phyloP scores from a whole-genome alignment of 2,888 invertebrate species.

The Orthonychiurus folsomi region DNA sequence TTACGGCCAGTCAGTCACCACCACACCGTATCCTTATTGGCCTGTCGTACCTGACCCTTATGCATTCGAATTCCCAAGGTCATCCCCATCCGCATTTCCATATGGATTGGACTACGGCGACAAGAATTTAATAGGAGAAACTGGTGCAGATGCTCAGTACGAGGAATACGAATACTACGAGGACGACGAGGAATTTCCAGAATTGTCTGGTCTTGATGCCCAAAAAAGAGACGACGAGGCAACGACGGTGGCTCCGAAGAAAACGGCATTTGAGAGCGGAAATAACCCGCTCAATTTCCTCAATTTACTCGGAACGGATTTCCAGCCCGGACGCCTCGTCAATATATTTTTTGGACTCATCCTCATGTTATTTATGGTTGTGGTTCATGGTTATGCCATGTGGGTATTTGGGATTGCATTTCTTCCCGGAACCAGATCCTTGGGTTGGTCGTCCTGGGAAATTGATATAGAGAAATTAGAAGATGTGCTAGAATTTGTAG shows the following conservation, averaged over 20 bases:
- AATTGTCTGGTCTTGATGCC: no score
- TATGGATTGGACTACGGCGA: no score
- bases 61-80: not conserved
- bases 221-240: slow-evolving; percentile 2
- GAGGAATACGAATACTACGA: slow-evolving; percentile 6
- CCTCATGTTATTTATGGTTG: slow-evolving; percentile 37
- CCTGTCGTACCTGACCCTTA: not conserved
- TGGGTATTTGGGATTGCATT: slow-evolving; percentile 40
- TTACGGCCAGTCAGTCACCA: no score
- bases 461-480: slow-evolving; percentile 21
- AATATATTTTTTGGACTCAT: slow-evolving; percentile 38
- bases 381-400: slow-evolving; percentile 36
- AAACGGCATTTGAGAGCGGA: not conserved
- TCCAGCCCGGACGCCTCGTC: slow-evolving; percentile 38
- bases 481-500: no score
- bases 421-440: slow-evolving; percentile 35
- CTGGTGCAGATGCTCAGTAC: not conserved
- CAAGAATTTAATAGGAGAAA: no score
- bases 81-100: no score
- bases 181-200: not conserved
- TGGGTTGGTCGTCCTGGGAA: slow-evolving; percentile 25
- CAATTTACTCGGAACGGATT: slow-evolving; percentile 34
- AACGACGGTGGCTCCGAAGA: not conserved
- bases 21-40: no score
- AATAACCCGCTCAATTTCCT: slow-evolving; percentile 12